Conservation (phyloP, 1,140 invertebrate genomes). For the Aphis craccivora region DNA sequence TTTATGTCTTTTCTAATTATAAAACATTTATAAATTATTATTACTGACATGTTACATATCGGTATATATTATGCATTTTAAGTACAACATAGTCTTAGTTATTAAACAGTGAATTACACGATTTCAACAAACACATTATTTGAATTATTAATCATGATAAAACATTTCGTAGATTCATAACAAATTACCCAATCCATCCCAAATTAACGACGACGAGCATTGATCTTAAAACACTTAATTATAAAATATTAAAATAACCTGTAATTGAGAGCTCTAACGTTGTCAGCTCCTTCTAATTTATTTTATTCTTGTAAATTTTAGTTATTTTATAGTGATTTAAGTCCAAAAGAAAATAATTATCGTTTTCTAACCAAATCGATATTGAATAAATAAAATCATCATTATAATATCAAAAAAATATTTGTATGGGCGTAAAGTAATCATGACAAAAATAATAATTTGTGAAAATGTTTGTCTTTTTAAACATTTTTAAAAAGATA, state of each 20-base stretch:
- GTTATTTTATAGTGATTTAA: background rate
- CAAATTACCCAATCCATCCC: background rate
- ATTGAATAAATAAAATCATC: no score
- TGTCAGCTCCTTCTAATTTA: background rate
- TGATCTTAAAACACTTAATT: background rate
- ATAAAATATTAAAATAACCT: conserved; percentile 6
- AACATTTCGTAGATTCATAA: background rate
- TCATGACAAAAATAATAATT: no score
- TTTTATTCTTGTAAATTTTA: background rate
- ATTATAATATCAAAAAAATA: no score
- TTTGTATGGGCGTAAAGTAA: no score
- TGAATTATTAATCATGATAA: background rate
- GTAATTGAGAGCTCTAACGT: background rate
- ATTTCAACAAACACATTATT: background rate
- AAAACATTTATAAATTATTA: background rate
- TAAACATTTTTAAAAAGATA: no score
- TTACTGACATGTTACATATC: background rate
- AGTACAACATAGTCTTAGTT: background rate
- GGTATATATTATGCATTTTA: background rate
- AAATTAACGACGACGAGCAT: background rate
- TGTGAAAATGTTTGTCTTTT: no score
- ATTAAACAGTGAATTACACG: background rate
- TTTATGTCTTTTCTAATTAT: background rate
- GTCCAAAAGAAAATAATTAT: background rate
- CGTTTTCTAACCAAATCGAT: no score